Evolutionary conservation across 1,140 invertebrate species (phyloP).

Genomic region (Dendroctonus ponderosae): DNA sequence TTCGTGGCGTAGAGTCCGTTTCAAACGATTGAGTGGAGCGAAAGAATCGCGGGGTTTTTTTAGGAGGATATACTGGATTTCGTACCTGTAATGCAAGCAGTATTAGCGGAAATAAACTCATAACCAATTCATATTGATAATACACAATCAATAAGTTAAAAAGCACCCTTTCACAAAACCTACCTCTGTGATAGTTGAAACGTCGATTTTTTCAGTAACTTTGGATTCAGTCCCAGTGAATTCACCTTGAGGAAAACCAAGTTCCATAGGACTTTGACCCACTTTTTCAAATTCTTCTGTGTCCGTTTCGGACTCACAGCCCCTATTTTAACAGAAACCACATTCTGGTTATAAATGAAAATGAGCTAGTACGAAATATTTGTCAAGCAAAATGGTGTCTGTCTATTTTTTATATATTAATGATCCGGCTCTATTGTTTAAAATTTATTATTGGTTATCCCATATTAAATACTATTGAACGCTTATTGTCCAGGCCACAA

Average conservation of each 20-base stretch:
- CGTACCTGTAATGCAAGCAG: conserved; percentile 16
- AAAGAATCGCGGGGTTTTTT: conserved; percentile 50
- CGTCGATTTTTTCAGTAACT: conserved; percentile 41
- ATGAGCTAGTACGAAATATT: not conserved
- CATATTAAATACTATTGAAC: too few species aligned
- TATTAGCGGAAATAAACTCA: not conserved
- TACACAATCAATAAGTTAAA: conserved; percentile 4
- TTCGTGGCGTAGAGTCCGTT: conserved; percentile 36
- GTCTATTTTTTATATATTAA: too few species aligned
- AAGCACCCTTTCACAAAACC: conserved; percentile 30
- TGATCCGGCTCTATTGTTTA: too few species aligned
- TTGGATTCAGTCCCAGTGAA: conserved; percentile 29
- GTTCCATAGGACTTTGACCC: conserved; percentile 59
- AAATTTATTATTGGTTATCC: too few species aligned
- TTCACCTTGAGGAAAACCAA: conserved; percentile 48
- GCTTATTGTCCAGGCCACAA: too few species aligned
- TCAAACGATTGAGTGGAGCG: conserved; percentile 37
- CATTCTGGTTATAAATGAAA: not conserved
- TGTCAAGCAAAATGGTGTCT: too few species aligned
- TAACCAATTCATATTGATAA: not conserved
- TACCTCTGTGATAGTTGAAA: conserved; percentile 51
- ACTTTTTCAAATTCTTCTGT: conserved; percentile 82
- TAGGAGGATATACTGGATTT: conserved; percentile 40
- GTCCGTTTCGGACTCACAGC: conserved; percentile 77
- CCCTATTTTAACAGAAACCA: conserved; percentile 50